Conservation (phyloP, 2,113 vertebrate genomes). For the Tapirus terrestris region DNA sequence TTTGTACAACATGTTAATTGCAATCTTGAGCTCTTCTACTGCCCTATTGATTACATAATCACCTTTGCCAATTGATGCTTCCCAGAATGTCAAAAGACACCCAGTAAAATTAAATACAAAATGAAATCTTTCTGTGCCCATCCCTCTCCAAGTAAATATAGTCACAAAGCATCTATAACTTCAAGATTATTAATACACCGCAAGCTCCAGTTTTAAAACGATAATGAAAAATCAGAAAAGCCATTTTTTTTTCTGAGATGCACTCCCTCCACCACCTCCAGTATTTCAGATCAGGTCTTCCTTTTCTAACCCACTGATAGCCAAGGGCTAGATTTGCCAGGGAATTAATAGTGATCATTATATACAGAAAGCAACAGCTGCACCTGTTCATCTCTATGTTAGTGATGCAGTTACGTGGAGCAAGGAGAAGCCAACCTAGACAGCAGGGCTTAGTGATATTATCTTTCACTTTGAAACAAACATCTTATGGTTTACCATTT, state of each 20-base stretch:
- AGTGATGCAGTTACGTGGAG: background rate
- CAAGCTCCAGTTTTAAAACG: conserved; percentile 19
- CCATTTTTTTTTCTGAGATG: background rate
- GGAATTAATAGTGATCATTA: conserved; percentile 49
- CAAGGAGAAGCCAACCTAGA: background rate
- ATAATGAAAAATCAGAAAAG: conserved; percentile 7
- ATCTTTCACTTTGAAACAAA: conserved; percentile 54
- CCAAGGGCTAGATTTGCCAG: conserved; percentile 28
- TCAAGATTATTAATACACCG: background rate
- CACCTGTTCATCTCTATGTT: background rate
- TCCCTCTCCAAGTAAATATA: background rate
- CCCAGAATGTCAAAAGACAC: conserved; percentile 57
- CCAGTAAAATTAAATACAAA: conserved; percentile 66
- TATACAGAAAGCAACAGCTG: conserved; percentile 25
- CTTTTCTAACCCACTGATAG: conserved; percentile 30
- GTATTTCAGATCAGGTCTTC: background rate
- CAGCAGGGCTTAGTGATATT: background rate
- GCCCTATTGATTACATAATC: conserved; percentile 69
- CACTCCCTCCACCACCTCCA: background rate
- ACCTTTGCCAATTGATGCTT: conserved; percentile 70
- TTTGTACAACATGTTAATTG: conserved; percentile 74
- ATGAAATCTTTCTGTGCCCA: conserved; percentile 3
- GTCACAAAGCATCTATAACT: background rate
- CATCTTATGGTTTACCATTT: background rate
- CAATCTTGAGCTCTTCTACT: conserved; percentile 63